Evolutionary conservation across 2,888 invertebrate species (phyloP).

Genomic region (Cyclophora albipunctata): DNA sequence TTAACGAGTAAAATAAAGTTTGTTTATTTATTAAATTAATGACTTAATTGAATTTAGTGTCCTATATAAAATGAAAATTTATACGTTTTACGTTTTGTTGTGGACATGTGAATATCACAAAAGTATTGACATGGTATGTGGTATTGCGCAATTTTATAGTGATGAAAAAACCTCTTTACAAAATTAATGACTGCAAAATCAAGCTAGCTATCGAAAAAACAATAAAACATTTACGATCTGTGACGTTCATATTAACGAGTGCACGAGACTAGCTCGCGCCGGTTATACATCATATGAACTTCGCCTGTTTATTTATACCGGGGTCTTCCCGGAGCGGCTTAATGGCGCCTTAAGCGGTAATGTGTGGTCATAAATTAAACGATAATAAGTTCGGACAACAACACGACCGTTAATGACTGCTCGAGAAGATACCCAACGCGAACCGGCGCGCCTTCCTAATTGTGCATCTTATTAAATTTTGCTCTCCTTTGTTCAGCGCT

Average conservation of each 20-base stretch:
- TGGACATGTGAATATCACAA: too few species aligned
- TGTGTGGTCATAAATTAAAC: constrained; percentile 71
- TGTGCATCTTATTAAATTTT: constrained; percentile 18
- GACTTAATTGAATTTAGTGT: too few species aligned
- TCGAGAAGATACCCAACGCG: constrained; percentile 27
- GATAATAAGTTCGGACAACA: constrained; percentile 73
- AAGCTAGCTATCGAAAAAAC: constrained; percentile 25
- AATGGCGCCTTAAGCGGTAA: constrained; percentile 70
- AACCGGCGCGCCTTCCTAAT: constrained; percentile 27
- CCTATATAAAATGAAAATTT: too few species aligned
- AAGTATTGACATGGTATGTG: too few species aligned
- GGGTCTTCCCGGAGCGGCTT: constrained; percentile 46
- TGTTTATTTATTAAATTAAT: too few species aligned
- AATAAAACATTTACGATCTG: constrained; percentile 59
- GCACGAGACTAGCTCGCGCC: constrained; percentile 43
- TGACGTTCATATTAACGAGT: constrained; percentile 56
- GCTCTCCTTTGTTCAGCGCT: background rate
- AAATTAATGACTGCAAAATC: background rate
- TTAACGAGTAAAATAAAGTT: background rate
- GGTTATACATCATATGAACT: constrained; percentile 54
- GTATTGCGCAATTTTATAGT: background rate
- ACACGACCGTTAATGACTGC: constrained; percentile 50
- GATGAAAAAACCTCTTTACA: background rate
- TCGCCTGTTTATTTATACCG: constrained; percentile 53
- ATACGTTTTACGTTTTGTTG: too few species aligned